phyloP scores from a whole-genome alignment of 2,797 vertebrate species.

The Enteromius unitaeniatus region DNA sequence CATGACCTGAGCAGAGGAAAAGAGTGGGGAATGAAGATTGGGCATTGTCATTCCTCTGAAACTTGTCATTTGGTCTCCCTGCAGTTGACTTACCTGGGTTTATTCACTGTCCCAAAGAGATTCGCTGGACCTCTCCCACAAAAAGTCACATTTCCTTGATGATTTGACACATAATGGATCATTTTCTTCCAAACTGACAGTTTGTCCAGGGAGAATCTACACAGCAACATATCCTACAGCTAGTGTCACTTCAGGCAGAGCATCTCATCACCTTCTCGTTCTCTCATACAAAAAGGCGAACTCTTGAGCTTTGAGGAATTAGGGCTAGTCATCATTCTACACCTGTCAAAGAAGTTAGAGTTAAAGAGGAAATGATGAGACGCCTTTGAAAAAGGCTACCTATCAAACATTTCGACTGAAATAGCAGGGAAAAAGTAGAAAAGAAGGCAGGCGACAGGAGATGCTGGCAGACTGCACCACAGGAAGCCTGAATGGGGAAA shows the following conservation, averaged over 20 bases:
- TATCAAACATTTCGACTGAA: conserved; percentile 30
- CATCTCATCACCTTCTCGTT: conserved; percentile 3
- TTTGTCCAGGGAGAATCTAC: conserved; percentile 11
- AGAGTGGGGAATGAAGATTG: conserved; percentile 32
- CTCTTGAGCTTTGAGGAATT: conserved; percentile 19
- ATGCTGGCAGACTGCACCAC: conserved; percentile 19
- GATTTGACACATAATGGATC: conserved; percentile 31
- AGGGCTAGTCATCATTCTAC: conserved; percentile 38
- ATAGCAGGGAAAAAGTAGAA: neutral
- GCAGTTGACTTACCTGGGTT: conserved; percentile 38
- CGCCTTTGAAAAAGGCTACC: conserved; percentile 22
- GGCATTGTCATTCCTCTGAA: conserved; percentile 19
- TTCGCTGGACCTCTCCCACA: neutral
- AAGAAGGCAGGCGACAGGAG: conserved; percentile 18
- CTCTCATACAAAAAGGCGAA: conserved; percentile 23
- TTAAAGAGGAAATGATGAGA: conserved; percentile 21
- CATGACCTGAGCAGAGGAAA: conserved; percentile 17
- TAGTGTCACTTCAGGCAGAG: conserved; percentile 27
- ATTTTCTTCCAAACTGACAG: conserved; percentile 33
- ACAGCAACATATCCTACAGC: neutral
- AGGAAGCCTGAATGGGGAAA: conserved; percentile 24
- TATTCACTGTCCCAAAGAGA: conserved; percentile 21
- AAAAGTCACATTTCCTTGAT: conserved; percentile 6
- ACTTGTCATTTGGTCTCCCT: conserved; percentile 29
- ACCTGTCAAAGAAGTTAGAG: conserved; percentile 35